These are phyloP conservation scores for Erebia aethiops DNA, from an alignment of 2,888 invertebrate genomes.

Conservation along the genomic window DNA sequence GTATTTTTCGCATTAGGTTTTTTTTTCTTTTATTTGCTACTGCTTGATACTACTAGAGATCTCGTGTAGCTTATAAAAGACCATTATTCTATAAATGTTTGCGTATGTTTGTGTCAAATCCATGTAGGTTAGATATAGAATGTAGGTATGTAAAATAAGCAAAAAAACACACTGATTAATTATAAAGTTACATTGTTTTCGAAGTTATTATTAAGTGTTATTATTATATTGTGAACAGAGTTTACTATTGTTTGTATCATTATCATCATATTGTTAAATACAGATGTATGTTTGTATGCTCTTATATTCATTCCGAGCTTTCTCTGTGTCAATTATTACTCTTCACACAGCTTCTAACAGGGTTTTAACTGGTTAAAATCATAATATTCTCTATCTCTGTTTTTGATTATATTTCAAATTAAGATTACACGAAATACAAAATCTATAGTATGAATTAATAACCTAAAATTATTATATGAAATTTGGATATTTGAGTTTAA, in stretches of 20 bases:
- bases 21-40: not conserved
- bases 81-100: constrained; percentile 1
- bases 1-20: not conserved
- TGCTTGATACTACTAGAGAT: not conserved
- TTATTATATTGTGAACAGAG: constrained; percentile 16
- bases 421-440: too few species aligned
- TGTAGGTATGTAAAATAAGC: not conserved
- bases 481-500: too few species aligned
- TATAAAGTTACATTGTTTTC: constrained; percentile 28
- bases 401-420: not conserved
- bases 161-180: constrained; percentile 7
- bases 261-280: constrained; percentile 14
- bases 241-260: constrained; percentile 22
- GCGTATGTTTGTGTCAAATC: constrained; percentile 15
- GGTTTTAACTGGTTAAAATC: constrained; percentile 25
- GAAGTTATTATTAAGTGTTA: constrained; percentile 19
- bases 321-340: constrained; percentile 37
- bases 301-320: constrained; percentile 36
- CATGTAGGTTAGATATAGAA: constrained; percentile 8
- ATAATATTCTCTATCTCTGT: constrained; percentile 6
- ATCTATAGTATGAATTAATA: too few species aligned
- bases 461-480: too few species aligned
- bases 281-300: constrained; percentile 21
- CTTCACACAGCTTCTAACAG: constrained; percentile 36
- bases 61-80: not conserved